These are phyloP conservation scores for Caenorhabditis sp. DNA, from an alignment of 2,888 invertebrate species.

Conservation along the genomic window DNA sequence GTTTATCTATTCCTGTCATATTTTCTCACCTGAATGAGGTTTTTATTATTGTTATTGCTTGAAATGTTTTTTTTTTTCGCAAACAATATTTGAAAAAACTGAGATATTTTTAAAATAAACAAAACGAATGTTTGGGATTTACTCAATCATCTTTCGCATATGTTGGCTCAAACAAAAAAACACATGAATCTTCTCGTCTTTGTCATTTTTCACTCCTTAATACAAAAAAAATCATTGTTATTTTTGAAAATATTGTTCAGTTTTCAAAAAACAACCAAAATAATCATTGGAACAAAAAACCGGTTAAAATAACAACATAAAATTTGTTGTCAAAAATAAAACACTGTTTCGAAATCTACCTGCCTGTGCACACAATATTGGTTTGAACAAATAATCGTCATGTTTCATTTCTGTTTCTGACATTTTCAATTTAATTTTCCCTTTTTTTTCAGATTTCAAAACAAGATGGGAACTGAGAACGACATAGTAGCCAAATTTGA, in stretches of 20 bases:
- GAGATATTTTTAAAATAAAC: background rate
- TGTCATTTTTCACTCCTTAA: background rate
- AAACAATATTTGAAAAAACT: too few species aligned
- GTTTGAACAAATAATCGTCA: background rate
- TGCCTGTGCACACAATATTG: slow-evolving; percentile 4
- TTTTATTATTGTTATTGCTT: background rate
- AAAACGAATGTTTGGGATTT: slow-evolving; percentile 1
- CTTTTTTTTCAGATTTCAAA: slow-evolving; percentile 2
- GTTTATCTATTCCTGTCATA: background rate
- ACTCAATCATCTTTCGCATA: background rate
- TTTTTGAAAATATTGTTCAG: background rate
- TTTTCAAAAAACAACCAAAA: background rate
- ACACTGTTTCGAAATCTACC: background rate
- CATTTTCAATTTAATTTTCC: background rate
- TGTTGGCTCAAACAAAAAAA: background rate
- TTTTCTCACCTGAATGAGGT: background rate
- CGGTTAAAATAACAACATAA: background rate
- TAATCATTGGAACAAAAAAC: background rate
- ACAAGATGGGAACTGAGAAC: slow-evolving; percentile 33
- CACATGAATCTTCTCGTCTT: background rate
- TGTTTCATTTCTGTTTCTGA: slow-evolving; percentile 1
- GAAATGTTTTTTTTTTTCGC: background rate
- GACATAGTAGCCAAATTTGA: slow-evolving; percentile 44
- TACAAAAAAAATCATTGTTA: background rate
- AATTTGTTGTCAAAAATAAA: background rate